phyloP scores from a whole-genome alignment of 2,888 invertebrate genomes.

The Troides helena region DNA sequence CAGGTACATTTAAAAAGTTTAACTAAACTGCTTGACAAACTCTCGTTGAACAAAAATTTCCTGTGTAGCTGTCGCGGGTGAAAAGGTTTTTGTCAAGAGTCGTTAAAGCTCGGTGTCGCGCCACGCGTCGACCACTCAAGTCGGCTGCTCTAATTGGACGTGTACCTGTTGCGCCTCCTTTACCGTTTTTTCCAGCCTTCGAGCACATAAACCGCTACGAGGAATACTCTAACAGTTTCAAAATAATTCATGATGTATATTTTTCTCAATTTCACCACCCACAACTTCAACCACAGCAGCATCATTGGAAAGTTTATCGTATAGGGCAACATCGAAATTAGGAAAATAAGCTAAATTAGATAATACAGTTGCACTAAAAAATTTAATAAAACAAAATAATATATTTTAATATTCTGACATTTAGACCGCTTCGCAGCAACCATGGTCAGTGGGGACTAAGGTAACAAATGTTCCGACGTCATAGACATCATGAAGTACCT shows the following conservation, averaged over 20 bases:
- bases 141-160: constrained; percentile 75
- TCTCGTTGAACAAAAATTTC: constrained; percentile 61
- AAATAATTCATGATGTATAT: constrained; percentile 50
- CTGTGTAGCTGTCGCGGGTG: constrained; percentile 64
- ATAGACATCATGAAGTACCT: too few relatives aligned
- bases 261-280: neutral
- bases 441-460: too few relatives aligned
- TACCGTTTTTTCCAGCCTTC: constrained; percentile 59
- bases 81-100: constrained; percentile 70
- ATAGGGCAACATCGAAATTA: neutral
- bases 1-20: constrained; percentile 58
- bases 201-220: constrained; percentile 55
- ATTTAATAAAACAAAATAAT: too few relatives aligned
- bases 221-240: constrained; percentile 64
- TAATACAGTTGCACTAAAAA: too few relatives aligned
- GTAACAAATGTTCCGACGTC: too few relatives aligned
- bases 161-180: constrained; percentile 75
- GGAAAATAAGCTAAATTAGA: too few relatives aligned
- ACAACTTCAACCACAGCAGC: neutral
- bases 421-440: too few relatives aligned
- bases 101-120: constrained; percentile 73
- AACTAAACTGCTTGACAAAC: constrained; percentile 64
- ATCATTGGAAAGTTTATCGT: neutral
- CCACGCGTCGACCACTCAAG: constrained; percentile 65
- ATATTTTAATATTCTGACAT: too few relatives aligned